Percentiles rank a stretch among this genome's conserved stretches.
Conservation (phyloP, 1,140 invertebrate genomes). For the Archegozetes longisetosus region DNA sequence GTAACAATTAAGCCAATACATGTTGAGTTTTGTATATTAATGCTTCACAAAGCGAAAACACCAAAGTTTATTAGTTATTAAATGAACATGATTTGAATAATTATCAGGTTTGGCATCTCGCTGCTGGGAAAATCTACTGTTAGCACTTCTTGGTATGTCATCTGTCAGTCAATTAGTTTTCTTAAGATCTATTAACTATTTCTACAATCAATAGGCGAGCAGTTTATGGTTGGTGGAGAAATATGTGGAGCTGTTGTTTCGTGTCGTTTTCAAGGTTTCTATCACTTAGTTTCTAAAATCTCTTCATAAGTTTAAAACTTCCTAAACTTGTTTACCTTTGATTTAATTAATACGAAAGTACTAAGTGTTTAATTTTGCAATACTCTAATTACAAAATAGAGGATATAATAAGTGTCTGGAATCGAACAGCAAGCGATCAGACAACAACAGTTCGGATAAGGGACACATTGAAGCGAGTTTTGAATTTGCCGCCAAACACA, state of each 20-base stretch:
- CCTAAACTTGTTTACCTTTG: too few species aligned
- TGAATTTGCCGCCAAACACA: conserved; percentile 80
- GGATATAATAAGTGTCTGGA: conserved; percentile 96
- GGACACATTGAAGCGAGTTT: conserved; percentile 79
- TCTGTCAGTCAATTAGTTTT: neutral
- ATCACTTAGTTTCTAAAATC: neutral
- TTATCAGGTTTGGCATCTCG: conserved; percentile 57
- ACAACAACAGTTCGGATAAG: conserved; percentile 72
- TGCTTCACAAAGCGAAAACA: too few species aligned
- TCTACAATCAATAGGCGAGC: conserved; percentile 52
- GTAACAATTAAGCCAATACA: too few species aligned
- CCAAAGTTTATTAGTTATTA: too few species aligned
- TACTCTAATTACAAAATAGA: too few species aligned
- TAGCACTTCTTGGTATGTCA: conserved; percentile 56
- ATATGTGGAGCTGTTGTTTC: conserved; percentile 96
- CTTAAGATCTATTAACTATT: neutral
- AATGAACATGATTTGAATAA: neutral
- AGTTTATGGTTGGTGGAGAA: conserved; percentile 97
- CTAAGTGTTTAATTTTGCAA: too few species aligned
- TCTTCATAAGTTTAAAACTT: neutral
- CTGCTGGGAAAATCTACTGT: conserved; percentile 95
- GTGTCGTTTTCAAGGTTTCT: conserved; percentile 61
- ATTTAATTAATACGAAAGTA: too few species aligned
- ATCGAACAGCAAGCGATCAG: conserved; percentile 75
- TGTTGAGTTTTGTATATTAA: too few species aligned